Percentiles rank a stretch among this genome's conserved stretches.
Evolutionary conservation across 2,797 vertebrate genomes (phyloP).

Genomic region (Lepus oiostolus): DNA sequence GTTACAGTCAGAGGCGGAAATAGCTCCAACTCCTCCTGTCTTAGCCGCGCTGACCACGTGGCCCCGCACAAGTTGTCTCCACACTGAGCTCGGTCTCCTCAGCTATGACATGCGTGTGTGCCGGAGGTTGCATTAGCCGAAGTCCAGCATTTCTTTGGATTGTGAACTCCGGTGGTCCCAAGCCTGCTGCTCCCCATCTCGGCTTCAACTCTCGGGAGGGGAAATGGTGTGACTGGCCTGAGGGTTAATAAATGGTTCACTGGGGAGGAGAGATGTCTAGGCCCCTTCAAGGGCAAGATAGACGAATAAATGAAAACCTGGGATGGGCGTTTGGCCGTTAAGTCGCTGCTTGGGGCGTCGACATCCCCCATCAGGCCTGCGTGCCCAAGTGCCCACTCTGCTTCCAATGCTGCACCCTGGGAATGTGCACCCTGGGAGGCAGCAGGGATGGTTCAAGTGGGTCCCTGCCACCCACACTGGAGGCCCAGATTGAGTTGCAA

Average conservation of each 20-base stretch:
- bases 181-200: background rate
- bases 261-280: conserved; percentile 47
- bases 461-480: no score
- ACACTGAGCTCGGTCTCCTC: background rate
- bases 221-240: background rate
- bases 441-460: no score
- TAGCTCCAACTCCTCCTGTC: background rate
- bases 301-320: conserved; percentile 28
- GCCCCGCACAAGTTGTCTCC: background rate
- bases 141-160: conserved; percentile 13
- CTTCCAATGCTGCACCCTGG: no score
- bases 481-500: no score
- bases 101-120: background rate
- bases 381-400: no score
- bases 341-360: no score
- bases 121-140: background rate
- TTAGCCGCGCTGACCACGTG: background rate
- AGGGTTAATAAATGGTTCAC: background rate
- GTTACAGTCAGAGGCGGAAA: conserved; percentile 11
- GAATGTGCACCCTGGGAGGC: no score
- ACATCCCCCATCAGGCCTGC: no score
- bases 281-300: background rate
- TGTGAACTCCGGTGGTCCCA: background rate
- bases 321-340: no score
- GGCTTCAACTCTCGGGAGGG: background rate